Conservation (phyloP, 2,113 vertebrate species). For the Siniperca chuatsi region DNA sequence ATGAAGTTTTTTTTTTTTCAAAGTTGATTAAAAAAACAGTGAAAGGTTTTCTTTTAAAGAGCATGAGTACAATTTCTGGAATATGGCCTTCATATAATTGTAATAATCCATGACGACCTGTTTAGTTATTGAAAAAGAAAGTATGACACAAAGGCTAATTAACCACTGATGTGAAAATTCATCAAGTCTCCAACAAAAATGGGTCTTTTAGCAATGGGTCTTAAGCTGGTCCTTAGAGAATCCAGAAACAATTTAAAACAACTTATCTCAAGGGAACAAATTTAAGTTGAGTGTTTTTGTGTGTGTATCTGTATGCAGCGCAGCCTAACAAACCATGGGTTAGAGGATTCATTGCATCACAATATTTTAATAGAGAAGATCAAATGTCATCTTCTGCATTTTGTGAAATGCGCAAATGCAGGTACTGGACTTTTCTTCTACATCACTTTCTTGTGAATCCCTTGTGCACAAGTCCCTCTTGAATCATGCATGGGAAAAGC, state of each 20-base stretch:
- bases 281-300: not conserved
- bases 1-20: no score
- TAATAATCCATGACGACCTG: not conserved
- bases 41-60: not conserved
- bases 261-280: not conserved
- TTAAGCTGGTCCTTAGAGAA: not conserved
- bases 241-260: not conserved
- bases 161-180: not conserved
- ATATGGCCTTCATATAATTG: not conserved
- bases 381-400: not conserved
- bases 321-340: not conserved
- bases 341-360: not conserved
- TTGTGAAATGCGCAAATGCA: not conserved
- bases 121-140: not conserved
- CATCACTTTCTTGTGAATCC: not conserved
- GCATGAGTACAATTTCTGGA: not conserved
- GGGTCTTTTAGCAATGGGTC: not conserved
- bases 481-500: not conserved
- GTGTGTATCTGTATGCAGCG: not conserved
- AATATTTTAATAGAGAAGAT: not conserved
- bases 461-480: not conserved
- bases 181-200: slow-evolving; percentile 2
- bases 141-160: not conserved
- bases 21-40: not conserved
- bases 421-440: not conserved